Conservation (phyloP, 2,888 invertebrate species). For the Andrena minutula region DNA sequence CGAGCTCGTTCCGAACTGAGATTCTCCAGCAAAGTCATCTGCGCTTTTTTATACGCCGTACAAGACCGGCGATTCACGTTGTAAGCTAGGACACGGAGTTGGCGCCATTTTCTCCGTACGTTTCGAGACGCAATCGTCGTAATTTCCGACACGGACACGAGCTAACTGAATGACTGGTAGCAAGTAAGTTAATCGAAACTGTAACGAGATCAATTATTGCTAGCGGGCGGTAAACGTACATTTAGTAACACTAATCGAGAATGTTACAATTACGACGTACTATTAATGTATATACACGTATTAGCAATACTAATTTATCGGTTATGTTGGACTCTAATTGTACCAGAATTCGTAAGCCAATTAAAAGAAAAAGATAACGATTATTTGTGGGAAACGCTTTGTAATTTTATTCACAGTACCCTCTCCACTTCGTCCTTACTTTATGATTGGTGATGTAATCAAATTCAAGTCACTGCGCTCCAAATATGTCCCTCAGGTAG, state of each 20-base stretch:
- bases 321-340: slow-evolving; percentile 77
- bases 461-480: background rate
- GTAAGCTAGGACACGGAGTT: background rate
- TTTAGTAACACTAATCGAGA: slow-evolving; percentile 70
- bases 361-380: slow-evolving; percentile 70
- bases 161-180: slow-evolving; percentile 72
- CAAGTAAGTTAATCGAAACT: slow-evolving; percentile 72
- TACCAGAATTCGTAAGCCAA: slow-evolving; percentile 78
- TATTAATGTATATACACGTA: slow-evolving; percentile 74
- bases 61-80: background rate
- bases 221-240: slow-evolving; percentile 70
- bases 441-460: background rate
- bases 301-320: slow-evolving; percentile 67
- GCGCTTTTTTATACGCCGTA: background rate
- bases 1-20: background rate
- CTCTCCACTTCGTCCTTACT: background rate
- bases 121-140: background rate
- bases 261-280: slow-evolving; percentile 74
- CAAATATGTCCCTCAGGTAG: too few species aligned
- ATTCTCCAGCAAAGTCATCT: background rate
- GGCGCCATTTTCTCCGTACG: background rate
- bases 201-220: slow-evolving; percentile 74
- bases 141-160: slow-evolving; percentile 34
- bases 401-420: background rate
- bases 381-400: slow-evolving; percentile 73